phyloP scores from a whole-genome alignment of 2,113 vertebrate species.

The Panurus biarmicus region DNA sequence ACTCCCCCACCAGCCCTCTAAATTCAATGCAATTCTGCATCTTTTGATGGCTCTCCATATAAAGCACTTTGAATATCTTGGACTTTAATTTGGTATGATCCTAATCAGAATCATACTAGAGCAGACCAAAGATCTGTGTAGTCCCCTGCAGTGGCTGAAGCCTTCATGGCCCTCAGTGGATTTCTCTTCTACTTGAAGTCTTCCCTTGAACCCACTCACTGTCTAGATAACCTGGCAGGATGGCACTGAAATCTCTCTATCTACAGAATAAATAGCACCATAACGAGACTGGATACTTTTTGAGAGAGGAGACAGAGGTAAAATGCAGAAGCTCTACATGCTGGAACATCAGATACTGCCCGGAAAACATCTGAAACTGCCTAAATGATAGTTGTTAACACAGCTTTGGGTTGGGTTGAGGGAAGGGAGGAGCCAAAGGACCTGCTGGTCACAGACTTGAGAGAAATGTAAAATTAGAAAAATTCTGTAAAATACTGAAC shows the following conservation, averaged over 20 bases:
- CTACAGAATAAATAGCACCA: not conserved
- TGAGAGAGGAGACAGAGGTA: not conserved
- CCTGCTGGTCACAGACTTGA: not conserved
- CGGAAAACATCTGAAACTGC: not conserved
- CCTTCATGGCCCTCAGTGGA: not conserved
- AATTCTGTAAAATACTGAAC: not conserved
- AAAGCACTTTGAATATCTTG: not conserved
- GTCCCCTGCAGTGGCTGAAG: not conserved
- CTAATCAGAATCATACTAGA: not conserved
- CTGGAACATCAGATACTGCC: not conserved
- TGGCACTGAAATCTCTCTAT: not conserved
- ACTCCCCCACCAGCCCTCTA: not conserved
- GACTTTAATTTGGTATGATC: not conserved
- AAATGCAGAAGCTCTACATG: rapidly evolving
- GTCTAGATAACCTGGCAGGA: not conserved
- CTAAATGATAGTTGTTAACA: not conserved
- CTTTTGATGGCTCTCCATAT: not conserved
- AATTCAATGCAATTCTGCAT: not conserved
- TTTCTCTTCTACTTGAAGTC: not conserved
- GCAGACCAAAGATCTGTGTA: not conserved
- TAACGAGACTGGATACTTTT: not conserved
- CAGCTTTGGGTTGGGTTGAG: not conserved
- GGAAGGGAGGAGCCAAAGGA: not conserved
- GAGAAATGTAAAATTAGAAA: not conserved
- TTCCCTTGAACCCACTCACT: not conserved